Percentiles rank a stretch among this genome's conserved stretches.
Conservation (phyloP, 2,113 vertebrate species). For the Hydrochoerus hydrochaeris region DNA sequence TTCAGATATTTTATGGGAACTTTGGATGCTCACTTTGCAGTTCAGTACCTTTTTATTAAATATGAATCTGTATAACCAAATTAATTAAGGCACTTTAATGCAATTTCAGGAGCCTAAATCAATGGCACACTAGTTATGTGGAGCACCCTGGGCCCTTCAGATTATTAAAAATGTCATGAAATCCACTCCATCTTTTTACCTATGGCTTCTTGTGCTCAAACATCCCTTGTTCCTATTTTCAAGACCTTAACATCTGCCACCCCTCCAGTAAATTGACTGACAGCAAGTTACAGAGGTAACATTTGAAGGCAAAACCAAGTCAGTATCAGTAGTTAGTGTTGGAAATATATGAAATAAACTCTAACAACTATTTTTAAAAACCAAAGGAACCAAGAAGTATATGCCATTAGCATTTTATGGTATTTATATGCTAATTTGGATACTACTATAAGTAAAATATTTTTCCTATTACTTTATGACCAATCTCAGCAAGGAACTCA, state of each 20-base stretch:
- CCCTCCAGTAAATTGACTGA: neutral
- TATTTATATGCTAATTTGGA: neutral
- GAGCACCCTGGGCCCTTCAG: neutral
- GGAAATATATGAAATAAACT: neutral
- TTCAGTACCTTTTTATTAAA: constrained; percentile 44
- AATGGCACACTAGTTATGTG: neutral
- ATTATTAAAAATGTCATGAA: neutral
- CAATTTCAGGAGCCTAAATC: neutral
- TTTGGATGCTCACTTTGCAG: neutral
- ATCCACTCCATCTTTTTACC: neutral
- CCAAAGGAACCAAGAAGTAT: neutral
- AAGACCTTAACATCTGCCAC: neutral
- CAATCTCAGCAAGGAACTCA: neutral
- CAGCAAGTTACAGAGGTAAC: too few relatives aligned
- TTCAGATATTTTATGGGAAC: neutral
- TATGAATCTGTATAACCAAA: constrained; percentile 52
- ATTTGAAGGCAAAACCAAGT: neutral
- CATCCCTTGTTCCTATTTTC: neutral
- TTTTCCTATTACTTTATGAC: neutral
- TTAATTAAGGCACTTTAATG: neutral
- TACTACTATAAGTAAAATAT: neutral
- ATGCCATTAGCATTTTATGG: neutral
- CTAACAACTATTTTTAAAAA: neutral
- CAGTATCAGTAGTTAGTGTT: neutral
- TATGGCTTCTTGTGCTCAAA: neutral